Percentiles rank a stretch among this genome's conserved stretches.
Evolutionary conservation across 2,888 invertebrate species (phyloP).

Genomic region (Nemapogon koenigi): DNA sequence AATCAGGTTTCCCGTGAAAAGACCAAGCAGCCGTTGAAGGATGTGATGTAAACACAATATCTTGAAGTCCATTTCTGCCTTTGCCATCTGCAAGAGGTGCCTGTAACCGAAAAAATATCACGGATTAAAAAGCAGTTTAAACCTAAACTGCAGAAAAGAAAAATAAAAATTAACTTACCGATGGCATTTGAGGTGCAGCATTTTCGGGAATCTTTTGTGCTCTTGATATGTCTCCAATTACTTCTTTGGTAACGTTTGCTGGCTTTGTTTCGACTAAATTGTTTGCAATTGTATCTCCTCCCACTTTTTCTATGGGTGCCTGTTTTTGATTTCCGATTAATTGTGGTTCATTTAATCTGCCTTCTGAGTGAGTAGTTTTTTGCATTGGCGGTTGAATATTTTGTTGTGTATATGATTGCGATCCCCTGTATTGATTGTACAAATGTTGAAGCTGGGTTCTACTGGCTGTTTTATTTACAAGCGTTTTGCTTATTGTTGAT

Average conservation of each 20-base stretch:
- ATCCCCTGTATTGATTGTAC: slow-evolving; percentile 48
- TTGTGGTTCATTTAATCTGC: slow-evolving; percentile 25
- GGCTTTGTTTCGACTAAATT: slow-evolving; percentile 18
- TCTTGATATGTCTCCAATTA: too few relatives aligned
- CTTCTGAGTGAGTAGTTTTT: slow-evolving; percentile 30
- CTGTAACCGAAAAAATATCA: slow-evolving; percentile 18
- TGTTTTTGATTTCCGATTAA: slow-evolving; percentile 8
- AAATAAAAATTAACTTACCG: too few relatives aligned
- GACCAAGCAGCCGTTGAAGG: slow-evolving; percentile 41
- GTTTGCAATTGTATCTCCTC: slow-evolving; percentile 35
- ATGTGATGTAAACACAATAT: slow-evolving; percentile 37
- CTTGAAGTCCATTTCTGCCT: slow-evolving; percentile 47
- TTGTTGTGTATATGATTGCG: slow-evolving; percentile 43
- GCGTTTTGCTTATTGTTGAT: slow-evolving; percentile 43
- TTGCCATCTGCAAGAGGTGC: too few relatives aligned
- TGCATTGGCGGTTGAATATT: slow-evolving; percentile 26
- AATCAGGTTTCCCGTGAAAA: slow-evolving; percentile 42
- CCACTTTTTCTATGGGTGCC: slow-evolving; percentile 33
- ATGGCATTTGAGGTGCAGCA: too few relatives aligned
- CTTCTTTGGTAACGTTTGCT: too few relatives aligned
- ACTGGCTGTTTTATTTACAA: slow-evolving; percentile 32
- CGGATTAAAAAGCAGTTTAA: too few relatives aligned
- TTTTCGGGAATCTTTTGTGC: too few relatives aligned
- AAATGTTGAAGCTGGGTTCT: slow-evolving; percentile 42
- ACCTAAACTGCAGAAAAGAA: too few relatives aligned